Evolutionary conservation across 2,113 vertebrate genomes (phyloP).

Genomic region (Herpetotheres cachinnans): DNA sequence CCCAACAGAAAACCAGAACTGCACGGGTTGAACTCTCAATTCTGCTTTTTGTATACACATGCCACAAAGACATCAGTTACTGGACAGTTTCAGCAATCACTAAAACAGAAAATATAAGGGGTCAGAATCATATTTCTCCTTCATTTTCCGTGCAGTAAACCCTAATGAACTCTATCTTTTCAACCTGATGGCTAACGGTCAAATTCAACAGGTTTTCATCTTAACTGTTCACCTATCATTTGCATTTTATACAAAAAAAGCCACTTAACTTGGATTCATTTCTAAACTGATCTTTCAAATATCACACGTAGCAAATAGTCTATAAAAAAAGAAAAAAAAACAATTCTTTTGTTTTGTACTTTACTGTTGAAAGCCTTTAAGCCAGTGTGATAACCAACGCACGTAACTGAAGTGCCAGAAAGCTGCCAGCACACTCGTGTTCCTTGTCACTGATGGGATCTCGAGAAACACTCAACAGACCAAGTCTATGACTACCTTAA

Average conservation of each 20-base stretch:
- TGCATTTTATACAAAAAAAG: not conserved
- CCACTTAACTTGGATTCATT: fast-evolving
- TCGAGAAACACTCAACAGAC: not conserved
- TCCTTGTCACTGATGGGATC: not conserved
- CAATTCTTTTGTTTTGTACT: not conserved
- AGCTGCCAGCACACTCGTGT: fast-evolving
- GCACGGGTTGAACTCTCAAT: not conserved
- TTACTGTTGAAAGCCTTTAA: not conserved
- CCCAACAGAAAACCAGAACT: not conserved
- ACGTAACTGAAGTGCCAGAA: fast-evolving
- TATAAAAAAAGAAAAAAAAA: not conserved
- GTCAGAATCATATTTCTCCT: fast-evolving
- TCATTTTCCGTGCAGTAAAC: not conserved
- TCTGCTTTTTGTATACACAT: not conserved
- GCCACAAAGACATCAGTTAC: not conserved
- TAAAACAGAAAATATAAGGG: fast-evolving
- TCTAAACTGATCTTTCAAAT: not conserved
- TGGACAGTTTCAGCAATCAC: not conserved
- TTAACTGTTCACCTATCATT: not conserved
- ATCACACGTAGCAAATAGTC: not conserved
- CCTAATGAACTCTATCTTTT: not conserved
- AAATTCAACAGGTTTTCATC: not conserved
- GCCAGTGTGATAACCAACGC: fast-evolving
- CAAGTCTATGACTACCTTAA: not conserved
- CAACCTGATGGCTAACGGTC: fast-evolving